Evolutionary conservation across 2,113 vertebrate genomes (phyloP).

Genomic region (Sphaerodactylus townsendi): DNA sequence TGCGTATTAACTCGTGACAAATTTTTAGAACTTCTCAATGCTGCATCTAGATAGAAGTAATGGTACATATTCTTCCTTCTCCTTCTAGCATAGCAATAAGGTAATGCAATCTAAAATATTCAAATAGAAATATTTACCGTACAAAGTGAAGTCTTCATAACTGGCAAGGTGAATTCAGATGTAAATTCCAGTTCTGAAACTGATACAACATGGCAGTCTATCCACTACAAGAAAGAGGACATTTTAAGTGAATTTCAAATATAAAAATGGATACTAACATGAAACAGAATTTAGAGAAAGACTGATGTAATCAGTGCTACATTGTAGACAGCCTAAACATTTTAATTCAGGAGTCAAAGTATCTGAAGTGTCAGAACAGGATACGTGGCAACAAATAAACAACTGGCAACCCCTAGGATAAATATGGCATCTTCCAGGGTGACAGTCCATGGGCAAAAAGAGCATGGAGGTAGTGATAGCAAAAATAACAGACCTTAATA

Average conservation of each 20-base stretch:
- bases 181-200: conserved; percentile 88
- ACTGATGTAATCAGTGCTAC: background rate
- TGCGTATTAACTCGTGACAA: too few relatives aligned
- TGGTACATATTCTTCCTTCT: background rate
- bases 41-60: conserved; percentile 35
- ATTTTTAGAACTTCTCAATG: conserved; percentile 34
- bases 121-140: conserved; percentile 80
- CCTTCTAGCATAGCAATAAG: background rate
- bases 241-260: conserved; percentile 6
- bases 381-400: too few relatives aligned
- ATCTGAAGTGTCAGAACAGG: background rate
- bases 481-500: too few relatives aligned
- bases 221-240: conserved; percentile 68
- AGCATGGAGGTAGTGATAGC: too few relatives aligned
- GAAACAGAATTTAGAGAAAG: background rate
- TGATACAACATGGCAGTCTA: conserved; percentile 84
- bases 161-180: conserved; percentile 84
- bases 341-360: background rate
- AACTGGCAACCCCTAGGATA: background rate
- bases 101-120: background rate
- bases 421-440: background rate
- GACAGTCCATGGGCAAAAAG: background rate
- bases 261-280: background rate
- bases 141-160: conserved; percentile 79
- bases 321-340: background rate